Base-by-base conservation (phyloP, 2,888 invertebrate species). In the Orthonychiurus folsomi region DNA sequence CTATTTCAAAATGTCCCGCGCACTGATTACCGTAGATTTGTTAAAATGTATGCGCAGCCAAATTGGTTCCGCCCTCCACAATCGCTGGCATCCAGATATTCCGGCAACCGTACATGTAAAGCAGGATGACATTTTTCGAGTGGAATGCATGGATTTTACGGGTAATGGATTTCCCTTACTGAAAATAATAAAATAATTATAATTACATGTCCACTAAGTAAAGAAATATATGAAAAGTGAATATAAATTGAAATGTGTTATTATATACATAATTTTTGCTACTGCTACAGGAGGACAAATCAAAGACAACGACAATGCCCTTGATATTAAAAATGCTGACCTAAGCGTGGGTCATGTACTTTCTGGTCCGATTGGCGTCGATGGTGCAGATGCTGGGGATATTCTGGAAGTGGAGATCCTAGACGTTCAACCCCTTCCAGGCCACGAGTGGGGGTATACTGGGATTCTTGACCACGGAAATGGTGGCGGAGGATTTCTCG, bases 341-440 rank as follows among this genome's bases (percentile, higher is more conserved):
- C 26, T 66, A 3, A 28, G 18, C 12, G 18, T 50, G 24, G 48
- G 24, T 48, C 67, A 68, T 56, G 21, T 57, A 15, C 21, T 69
- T 1, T 68, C 67, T 50, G 69, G 69, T 0, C 69, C 69, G 0
- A 63, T 69, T 9, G 28, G 21, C 23, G 63, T 69, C n/a, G 65
- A 66, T 48, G 69, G 69, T 9, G 69, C 69, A 1, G 64, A 66
- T 56, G 65, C 69, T 23, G 69, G 69, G 28, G 69, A 69, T 54
- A 54, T 57, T 3, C 37, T 69, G 18, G 69, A 69, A 55, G 62
- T 69, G 1, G 69, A 69, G 47, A 66, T 69, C 48, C 47, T 69
- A 12, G 69, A 69, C 37, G 54, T 69, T 26, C 69, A 68, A 37
- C 66, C 67, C 2, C 47, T 68, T 25, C 52, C 59, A 0, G 66